Conservation (phyloP, 2,888 invertebrate species). For the Drymonia ruficornis region DNA sequence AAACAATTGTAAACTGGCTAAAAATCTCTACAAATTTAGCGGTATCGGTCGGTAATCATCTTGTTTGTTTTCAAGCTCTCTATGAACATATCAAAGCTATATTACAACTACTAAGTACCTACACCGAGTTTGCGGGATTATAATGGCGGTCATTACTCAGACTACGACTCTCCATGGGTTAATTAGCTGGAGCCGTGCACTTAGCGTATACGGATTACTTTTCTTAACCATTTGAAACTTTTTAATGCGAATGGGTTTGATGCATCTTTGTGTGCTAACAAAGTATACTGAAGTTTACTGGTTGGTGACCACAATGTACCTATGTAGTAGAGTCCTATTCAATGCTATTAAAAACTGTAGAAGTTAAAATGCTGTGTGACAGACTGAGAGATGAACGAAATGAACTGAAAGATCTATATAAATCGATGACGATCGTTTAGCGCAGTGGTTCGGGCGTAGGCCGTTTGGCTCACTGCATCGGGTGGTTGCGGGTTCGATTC, state of each 20-base stretch:
- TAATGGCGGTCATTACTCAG: not conserved
- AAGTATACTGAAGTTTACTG: not conserved
- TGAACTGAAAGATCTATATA: too few relatives aligned
- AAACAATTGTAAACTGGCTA: too few relatives aligned
- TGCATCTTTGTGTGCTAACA: not conserved
- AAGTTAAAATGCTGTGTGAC: too few relatives aligned
- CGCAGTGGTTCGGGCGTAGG: too few relatives aligned
- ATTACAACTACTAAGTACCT: not conserved
- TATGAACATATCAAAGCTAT: not conserved
- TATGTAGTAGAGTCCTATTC: too few relatives aligned
- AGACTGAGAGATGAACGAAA: too few relatives aligned
- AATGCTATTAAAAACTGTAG: too few relatives aligned
- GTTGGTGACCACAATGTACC: not conserved
- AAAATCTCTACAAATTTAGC: too few relatives aligned
- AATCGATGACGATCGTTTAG: too few relatives aligned
- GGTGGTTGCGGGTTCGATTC: too few relatives aligned
- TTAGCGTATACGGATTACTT: not conserved
- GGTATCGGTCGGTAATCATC: too few relatives aligned
- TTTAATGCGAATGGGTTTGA: not conserved
- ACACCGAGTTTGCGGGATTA: not conserved
- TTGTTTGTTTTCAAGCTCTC: not conserved
- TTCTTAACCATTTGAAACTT: conserved; percentile 1
- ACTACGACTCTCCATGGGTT: not conserved
- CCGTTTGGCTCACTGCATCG: too few relatives aligned
- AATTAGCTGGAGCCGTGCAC: not conserved